Percentiles rank a stretch among this genome's conserved stretches.
Conservation (phyloP, 1,140 invertebrate genomes). For the Rhagoletis pomonella region DNA sequence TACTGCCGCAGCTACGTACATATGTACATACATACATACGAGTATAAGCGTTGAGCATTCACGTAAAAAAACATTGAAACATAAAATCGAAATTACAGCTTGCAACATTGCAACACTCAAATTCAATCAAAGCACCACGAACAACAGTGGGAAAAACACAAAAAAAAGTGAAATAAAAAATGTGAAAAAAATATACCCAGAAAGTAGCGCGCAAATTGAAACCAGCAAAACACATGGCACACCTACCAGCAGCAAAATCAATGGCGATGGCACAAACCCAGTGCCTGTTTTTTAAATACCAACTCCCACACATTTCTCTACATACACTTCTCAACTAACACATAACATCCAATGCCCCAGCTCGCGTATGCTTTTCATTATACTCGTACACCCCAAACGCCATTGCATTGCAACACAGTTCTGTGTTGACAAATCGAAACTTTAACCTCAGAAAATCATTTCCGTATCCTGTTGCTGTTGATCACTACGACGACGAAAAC, state of each 20-base stretch:
- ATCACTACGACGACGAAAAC: not conserved
- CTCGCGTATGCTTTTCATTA: not conserved
- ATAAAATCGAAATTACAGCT: conserved; percentile 50
- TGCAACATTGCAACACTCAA: conserved; percentile 50
- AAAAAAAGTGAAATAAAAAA: not conserved
- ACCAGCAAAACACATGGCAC: not conserved
- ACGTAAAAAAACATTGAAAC: conserved; percentile 47
- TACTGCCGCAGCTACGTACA: too few relatives aligned
- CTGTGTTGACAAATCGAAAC: conserved; percentile 51
- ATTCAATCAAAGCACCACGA: conserved; percentile 48
- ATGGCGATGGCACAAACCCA: not conserved
- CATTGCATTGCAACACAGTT: not conserved
- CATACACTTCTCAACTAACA: not conserved
- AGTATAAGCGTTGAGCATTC: not conserved
- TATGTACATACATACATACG: too few relatives aligned
- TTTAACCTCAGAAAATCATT: conserved; percentile 51
- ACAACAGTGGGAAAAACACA: not conserved
- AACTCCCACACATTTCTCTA: not conserved
- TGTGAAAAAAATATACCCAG: not conserved
- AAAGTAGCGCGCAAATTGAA: not conserved
- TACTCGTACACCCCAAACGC: not conserved
- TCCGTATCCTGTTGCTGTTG: conserved; percentile 48
- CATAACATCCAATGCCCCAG: too few relatives aligned
- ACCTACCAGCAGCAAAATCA: conserved; percentile 20
- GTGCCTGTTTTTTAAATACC: not conserved